These are phyloP conservation scores for Bradypodion pumilum DNA, from an alignment of 2,797 vertebrate genomes.

Conservation along the genomic window DNA sequence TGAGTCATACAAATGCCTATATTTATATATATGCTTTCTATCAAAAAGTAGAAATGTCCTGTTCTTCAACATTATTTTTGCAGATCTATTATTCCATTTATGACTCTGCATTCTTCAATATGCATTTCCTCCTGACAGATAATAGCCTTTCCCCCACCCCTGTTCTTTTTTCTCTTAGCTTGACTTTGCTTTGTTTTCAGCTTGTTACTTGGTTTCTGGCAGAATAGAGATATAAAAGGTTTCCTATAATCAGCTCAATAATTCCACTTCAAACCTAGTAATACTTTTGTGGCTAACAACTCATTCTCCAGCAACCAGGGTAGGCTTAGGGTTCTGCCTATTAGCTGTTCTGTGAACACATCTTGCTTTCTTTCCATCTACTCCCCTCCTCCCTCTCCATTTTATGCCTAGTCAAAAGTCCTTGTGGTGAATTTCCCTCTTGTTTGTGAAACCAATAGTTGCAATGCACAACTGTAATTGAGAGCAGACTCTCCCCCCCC, in stretches of 20 bases:
- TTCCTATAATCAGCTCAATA: slow-evolving; percentile 68
- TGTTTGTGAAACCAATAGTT: slow-evolving; percentile 9
- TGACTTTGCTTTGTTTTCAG: slow-evolving; percentile 62
- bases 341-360: slow-evolving; percentile 24
- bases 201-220: slow-evolving; percentile 67
- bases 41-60: slow-evolving; percentile 39
- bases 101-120: slow-evolving; percentile 59
- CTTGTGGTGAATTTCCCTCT: background rate
- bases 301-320: slow-evolving; percentile 49
- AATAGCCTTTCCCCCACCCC: slow-evolving; percentile 55
- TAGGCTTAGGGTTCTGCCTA: slow-evolving; percentile 49
- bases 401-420: slow-evolving; percentile 42
- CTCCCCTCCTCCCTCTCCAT: slow-evolving; percentile 10
- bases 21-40: slow-evolving; percentile 31
- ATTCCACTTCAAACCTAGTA: slow-evolving; percentile 70
- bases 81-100: slow-evolving; percentile 64
- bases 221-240: slow-evolving; percentile 66
- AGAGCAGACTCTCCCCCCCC: background rate
- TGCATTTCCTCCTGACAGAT: slow-evolving; percentile 53
- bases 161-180: slow-evolving; percentile 60
- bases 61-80: slow-evolving; percentile 54
- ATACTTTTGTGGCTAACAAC: slow-evolving; percentile 63
- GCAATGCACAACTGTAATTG: background rate
- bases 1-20: slow-evolving; percentile 14
- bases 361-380: slow-evolving; percentile 31